Percentiles rank a stretch among this genome's conserved stretches.
Conservation (phyloP, 2,888 invertebrate genomes). For the Boloria selene region DNA sequence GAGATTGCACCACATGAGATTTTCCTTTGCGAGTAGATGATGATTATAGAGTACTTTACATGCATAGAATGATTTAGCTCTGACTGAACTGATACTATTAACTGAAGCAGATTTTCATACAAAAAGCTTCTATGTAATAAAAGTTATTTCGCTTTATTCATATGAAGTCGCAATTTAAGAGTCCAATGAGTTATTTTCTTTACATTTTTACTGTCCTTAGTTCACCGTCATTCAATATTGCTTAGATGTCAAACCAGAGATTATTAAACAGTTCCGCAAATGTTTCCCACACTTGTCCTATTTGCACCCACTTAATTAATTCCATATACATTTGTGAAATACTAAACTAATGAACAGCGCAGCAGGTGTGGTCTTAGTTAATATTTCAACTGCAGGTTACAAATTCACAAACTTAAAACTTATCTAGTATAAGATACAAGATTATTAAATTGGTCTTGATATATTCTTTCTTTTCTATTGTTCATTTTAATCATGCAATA, state of each 20-base stretch:
- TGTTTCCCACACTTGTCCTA: constrained; percentile 1
- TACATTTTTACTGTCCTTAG: too few species aligned
- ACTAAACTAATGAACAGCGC: constrained; percentile 24
- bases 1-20: constrained; percentile 13
- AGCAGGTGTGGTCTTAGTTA: constrained; percentile 23
- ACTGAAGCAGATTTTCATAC: background rate
- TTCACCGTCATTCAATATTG: too few species aligned
- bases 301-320: constrained; percentile 19
- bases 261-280: constrained; percentile 11
- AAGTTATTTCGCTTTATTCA: too few species aligned
- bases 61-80: constrained; percentile 5
- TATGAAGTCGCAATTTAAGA: too few species aligned
- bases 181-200: too few species aligned
- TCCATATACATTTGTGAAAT: constrained; percentile 22
- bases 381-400: constrained; percentile 21
- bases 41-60: constrained; percentile 9
- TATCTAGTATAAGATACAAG: background rate
- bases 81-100: constrained; percentile 1
- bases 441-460: too few species aligned
- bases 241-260: background rate
- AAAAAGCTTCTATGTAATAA: too few species aligned
- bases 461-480: too few species aligned
- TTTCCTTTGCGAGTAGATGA: constrained; percentile 9
- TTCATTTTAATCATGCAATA: too few species aligned
- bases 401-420: constrained; percentile 16